A percentile compares a stretch with the other conserved stretches of the same genome.
Evolutionary conservation across 1,140 invertebrate species (phyloP).

Genomic region (Pseudomyrmex cubaensis): DNA sequence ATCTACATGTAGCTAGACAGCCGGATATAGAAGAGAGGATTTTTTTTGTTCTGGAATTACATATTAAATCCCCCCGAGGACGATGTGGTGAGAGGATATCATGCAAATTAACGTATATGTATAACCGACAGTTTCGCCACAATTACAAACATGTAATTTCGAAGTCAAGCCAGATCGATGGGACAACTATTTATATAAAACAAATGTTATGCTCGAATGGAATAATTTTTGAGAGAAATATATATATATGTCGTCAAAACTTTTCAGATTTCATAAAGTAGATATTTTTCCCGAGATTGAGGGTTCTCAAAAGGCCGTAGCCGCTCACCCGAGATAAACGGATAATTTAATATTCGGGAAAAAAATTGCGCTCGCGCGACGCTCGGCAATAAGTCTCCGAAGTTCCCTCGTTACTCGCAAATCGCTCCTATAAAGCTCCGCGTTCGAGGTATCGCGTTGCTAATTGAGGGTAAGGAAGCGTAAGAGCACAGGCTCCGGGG

Average conservation of each 20-base stretch:
- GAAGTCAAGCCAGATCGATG: constrained; percentile 16
- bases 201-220: background rate
- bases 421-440: constrained; percentile 45
- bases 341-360: constrained; percentile 46
- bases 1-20: constrained; percentile 19
- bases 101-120: constrained; percentile 9
- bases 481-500: constrained; percentile 38
- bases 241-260: no score
- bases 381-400: constrained; percentile 40
- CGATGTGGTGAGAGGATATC: background rate
- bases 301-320: background rate
- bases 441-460: constrained; percentile 54
- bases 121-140: constrained; percentile 34
- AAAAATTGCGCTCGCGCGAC: constrained; percentile 23
- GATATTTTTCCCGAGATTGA: background rate
- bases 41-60: constrained; percentile 35
- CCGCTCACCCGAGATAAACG: background rate
- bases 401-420: constrained; percentile 52
- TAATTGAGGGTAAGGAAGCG: constrained; percentile 60
- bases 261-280: no score
- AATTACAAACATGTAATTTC: constrained; percentile 33
- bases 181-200: constrained; percentile 13
- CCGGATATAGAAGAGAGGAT: constrained; percentile 1
- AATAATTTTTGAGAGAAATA: background rate
- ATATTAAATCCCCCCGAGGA: constrained; percentile 3